A percentile compares a stretch with the other conserved stretches of the same genome.
Conservation (phyloP, 2,797 vertebrate genomes). For the Thripadectes ignobilis region DNA sequence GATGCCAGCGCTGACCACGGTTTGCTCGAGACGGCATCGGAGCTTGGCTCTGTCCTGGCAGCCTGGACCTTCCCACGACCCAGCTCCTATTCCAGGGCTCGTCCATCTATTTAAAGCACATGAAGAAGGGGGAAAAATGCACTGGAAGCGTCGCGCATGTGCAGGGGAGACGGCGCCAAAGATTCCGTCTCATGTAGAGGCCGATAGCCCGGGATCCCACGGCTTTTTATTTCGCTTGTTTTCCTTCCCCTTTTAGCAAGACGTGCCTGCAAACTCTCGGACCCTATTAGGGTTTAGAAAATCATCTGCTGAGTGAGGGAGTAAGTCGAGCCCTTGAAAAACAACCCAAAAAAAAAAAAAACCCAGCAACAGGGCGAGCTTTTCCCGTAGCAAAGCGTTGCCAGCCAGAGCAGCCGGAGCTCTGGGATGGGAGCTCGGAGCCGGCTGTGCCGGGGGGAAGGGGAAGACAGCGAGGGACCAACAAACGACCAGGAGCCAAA, state of each 20-base stretch:
- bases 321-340: neutral
- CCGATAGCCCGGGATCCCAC: neutral
- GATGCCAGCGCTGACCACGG: neutral
- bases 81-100: constrained; percentile 68
- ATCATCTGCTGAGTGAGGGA: neutral
- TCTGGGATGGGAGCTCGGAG: neutral
- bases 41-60: constrained; percentile 30
- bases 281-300: constrained; percentile 60
- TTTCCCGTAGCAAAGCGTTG: neutral
- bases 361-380: neutral
- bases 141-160: neutral
- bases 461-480: constrained; percentile 16
- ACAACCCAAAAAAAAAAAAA: neutral
- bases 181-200: constrained; percentile 35
- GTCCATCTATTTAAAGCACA: constrained; percentile 75
- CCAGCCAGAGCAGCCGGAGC: neutral
- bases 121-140: neutral
- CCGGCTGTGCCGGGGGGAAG: neutral
- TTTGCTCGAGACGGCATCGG: accelerated
- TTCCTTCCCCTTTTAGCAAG: constrained; percentile 7
- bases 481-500: constrained; percentile 3
- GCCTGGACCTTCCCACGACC: constrained; percentile 75
- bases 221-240: neutral
- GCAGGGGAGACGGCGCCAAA: neutral
- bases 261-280: neutral